phyloP scores from a whole-genome alignment of 2,888 invertebrate genomes.

The Folsomia manolachei region DNA sequence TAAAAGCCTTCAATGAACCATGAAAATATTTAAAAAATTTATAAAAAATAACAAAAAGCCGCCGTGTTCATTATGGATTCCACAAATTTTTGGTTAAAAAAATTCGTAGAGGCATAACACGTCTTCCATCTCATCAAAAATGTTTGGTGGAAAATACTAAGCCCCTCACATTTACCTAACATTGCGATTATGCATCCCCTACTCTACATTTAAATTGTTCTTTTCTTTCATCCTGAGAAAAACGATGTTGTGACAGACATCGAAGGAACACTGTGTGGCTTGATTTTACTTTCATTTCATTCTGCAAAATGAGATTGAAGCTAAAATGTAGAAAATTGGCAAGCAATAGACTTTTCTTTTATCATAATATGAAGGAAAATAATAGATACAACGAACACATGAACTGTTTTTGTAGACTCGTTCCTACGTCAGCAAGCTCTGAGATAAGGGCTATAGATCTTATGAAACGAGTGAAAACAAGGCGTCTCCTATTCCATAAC shows the following conservation, averaged over 20 bases:
- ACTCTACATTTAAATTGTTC: neutral
- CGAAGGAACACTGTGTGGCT: neutral
- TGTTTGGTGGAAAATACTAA: neutral
- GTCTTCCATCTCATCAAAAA: neutral
- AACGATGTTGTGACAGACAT: neutral
- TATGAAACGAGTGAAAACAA: neutral
- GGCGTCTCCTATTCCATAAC: too few species aligned
- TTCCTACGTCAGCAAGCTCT: neutral
- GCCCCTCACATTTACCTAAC: neutral
- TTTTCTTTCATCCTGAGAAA: neutral
- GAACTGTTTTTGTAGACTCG: neutral
- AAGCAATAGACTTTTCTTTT: neutral
- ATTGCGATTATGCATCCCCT: neutral
- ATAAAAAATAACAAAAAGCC: too few species aligned
- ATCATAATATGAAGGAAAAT: constrained; percentile 1
- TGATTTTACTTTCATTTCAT: neutral
- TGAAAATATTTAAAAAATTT: too few species aligned
- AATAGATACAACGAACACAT: neutral
- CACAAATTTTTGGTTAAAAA: too few species aligned
- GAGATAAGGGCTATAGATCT: neutral
- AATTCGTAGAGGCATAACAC: neutral
- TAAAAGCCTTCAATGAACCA: too few species aligned
- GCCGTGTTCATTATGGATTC: too few species aligned
- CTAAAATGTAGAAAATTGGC: neutral
- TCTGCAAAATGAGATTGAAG: neutral